These are phyloP conservation scores for Podarcis cretensis DNA, from an alignment of 2,113 vertebrate genomes.

Conservation along the genomic window DNA sequence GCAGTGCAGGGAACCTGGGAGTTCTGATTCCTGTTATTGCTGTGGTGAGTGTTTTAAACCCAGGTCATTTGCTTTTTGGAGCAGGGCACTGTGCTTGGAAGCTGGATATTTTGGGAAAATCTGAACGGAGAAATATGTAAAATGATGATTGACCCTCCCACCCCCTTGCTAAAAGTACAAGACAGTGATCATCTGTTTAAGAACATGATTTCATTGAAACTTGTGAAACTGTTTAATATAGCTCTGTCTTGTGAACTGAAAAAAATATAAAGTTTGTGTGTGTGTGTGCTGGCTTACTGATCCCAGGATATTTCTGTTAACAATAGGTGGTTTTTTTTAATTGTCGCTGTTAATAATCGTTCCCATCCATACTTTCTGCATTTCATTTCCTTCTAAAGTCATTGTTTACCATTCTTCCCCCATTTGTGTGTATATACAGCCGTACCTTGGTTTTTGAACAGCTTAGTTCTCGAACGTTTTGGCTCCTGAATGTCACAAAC, in stretches of 20 bases:
- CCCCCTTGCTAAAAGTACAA: background rate
- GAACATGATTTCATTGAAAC: background rate
- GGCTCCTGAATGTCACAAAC: too few relatives aligned
- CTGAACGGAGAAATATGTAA: background rate
- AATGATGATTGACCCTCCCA: fast-evolving
- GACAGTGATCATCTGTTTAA: background rate
- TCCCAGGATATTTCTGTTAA: background rate
- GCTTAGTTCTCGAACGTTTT: too few relatives aligned
- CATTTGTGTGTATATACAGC: too few relatives aligned
- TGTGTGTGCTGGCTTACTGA: background rate
- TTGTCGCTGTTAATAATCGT: too few relatives aligned
- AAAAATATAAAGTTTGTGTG: background rate
- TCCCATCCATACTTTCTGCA: too few relatives aligned
- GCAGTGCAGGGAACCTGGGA: conserved; percentile 95
- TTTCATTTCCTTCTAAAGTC: too few relatives aligned
- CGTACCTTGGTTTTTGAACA: too few relatives aligned
- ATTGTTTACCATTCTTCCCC: too few relatives aligned
- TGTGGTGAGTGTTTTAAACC: conserved; percentile 84
- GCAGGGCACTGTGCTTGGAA: background rate
- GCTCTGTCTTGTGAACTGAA: too few relatives aligned
- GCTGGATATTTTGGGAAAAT: background rate
- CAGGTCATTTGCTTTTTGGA: background rate
- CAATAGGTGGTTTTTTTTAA: background rate
- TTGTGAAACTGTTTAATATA: too few relatives aligned
- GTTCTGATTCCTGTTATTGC: conserved; percentile 98